These are phyloP conservation scores for Hippolais icterina DNA, from an alignment of 2,113 vertebrate species.

Conservation along the genomic window DNA sequence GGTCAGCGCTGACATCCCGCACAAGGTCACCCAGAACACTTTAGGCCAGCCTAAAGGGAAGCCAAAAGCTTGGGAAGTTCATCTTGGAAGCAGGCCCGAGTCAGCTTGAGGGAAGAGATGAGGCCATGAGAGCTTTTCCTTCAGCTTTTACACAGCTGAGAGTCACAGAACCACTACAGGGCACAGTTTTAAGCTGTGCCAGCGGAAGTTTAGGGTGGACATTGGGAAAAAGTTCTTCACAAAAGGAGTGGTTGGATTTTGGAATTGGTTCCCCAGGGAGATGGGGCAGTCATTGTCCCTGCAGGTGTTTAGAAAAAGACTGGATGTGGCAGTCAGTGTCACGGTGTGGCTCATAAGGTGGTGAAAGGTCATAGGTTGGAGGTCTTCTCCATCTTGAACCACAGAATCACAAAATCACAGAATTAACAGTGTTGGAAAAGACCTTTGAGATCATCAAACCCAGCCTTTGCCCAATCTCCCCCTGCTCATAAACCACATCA, in stretches of 20 bases:
- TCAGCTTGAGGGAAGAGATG: neutral
- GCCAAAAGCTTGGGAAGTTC: neutral
- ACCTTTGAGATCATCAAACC: neutral
- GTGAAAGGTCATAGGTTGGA: neutral
- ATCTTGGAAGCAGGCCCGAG: fast-evolving
- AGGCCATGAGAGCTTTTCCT: neutral
- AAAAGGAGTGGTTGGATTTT: neutral
- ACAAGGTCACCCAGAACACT: neutral
- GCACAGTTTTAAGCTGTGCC: neutral
- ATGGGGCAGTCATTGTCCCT: fast-evolving
- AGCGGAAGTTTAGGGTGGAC: neutral
- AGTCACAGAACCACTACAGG: too few relatives aligned
- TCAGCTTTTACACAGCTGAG: neutral
- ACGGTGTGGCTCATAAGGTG: fast-evolving
- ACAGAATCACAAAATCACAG: neutral
- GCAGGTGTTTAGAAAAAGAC: neutral
- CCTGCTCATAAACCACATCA: neutral
- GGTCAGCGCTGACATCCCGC: neutral
- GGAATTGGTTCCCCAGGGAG: neutral
- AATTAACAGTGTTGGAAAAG: neutral
- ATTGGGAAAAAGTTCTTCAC: neutral
- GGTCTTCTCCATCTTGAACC: neutral
- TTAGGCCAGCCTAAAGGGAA: neutral
- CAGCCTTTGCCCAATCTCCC: neutral
- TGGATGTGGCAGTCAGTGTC: neutral